Evolutionary conservation across 2,113 vertebrate species (phyloP).

Genomic region (Phoenicopterus ruber): DNA sequence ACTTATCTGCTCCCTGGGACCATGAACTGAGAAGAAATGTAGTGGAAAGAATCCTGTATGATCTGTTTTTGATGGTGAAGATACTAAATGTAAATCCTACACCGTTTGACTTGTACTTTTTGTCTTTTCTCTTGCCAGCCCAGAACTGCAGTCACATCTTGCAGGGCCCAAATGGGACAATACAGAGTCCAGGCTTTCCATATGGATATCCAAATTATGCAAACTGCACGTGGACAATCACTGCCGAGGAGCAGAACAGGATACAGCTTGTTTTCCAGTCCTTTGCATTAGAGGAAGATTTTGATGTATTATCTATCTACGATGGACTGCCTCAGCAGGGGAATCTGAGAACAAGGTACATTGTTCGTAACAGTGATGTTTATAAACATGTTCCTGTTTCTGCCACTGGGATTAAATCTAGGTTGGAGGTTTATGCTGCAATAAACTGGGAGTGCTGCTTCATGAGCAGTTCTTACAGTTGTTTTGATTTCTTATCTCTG

Average conservation of each 20-base stretch:
- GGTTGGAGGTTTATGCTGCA: background rate
- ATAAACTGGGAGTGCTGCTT: background rate
- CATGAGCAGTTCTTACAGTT: background rate
- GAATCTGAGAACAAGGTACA: slow-evolving; percentile 90
- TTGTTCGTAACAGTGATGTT: background rate
- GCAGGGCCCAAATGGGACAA: slow-evolving; percentile 91
- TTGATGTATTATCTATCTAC: slow-evolving; percentile 93
- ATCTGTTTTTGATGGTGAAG: background rate
- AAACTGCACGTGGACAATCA: slow-evolving; percentile 98
- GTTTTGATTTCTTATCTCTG: slow-evolving; percentile 35
- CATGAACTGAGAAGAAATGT: background rate
- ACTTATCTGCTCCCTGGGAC: background rate
- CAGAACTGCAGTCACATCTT: slow-evolving; percentile 95
- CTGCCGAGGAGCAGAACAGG: slow-evolving; percentile 89
- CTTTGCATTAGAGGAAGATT: slow-evolving; percentile 97
- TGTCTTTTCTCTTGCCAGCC: slow-evolving; percentile 76
- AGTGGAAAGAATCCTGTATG: background rate
- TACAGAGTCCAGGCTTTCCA: slow-evolving; percentile 96
- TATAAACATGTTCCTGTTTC: background rate
- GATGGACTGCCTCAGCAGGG: slow-evolving; percentile 89
- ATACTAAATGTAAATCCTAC: accelerated
- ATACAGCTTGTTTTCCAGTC: slow-evolving; percentile 98
- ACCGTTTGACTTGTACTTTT: background rate
- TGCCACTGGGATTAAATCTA: background rate
- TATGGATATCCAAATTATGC: slow-evolving; percentile 99